These are phyloP conservation scores for Prionailurus viverrinus DNA, from an alignment of 2,113 vertebrate species.

Conservation along the genomic window DNA sequence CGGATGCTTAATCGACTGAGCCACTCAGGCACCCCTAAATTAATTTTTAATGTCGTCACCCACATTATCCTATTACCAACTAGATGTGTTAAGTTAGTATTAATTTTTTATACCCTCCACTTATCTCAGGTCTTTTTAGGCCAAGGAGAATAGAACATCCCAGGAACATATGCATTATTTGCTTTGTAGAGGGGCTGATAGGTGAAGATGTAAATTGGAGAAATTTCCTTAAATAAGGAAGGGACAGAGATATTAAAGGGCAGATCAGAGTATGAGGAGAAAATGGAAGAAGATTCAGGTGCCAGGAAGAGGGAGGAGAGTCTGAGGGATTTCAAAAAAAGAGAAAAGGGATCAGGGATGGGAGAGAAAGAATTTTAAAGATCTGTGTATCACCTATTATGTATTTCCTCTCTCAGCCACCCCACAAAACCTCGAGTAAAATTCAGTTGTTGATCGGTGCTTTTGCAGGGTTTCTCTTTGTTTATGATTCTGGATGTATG, in stretches of 20 bases:
- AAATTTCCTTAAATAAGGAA: constrained; percentile 20
- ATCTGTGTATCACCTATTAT: not conserved
- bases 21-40: not conserved
- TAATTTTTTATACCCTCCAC: not conserved
- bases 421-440: not conserved
- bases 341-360: not conserved
- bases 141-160: not conserved
- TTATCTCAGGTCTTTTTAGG: not conserved
- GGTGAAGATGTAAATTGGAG: not conserved
- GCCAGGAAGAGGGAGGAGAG: not conserved
- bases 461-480: not conserved
- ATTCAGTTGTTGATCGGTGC: not conserved
- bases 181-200: not conserved
- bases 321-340: not conserved
- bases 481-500: not conserved
- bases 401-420: not conserved
- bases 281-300: not conserved
- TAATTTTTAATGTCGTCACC: not conserved
- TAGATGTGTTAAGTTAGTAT: constrained; percentile 30
- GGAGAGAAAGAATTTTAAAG: not conserved
- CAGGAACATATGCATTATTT: not conserved
- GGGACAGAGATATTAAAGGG: not conserved
- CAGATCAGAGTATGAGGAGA: not conserved
- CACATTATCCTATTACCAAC: not conserved
- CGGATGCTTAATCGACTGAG: too few relatives aligned